Percentiles rank a stretch among this genome's conserved stretches.
Conservation (phyloP, 2,113 vertebrate genomes). For the Formicarius rufipectus region DNA sequence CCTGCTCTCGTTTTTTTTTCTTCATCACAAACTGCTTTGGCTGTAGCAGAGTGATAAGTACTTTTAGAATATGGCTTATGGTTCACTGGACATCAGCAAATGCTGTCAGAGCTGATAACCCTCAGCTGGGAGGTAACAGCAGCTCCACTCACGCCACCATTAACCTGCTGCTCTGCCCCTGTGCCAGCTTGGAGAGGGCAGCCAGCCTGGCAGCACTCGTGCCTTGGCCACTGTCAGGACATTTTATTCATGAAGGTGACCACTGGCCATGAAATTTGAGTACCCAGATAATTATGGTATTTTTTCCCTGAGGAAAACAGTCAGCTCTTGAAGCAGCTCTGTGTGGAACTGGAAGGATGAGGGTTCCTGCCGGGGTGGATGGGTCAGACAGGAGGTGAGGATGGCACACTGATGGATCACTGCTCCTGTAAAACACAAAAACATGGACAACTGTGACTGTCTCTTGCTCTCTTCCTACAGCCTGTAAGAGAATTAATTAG, state of each 20-base stretch:
- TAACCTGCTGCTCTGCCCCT: not conserved
- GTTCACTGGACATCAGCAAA: conserved; percentile 10
- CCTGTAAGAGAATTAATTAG: not conserved
- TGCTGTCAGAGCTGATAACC: conserved; percentile 17
- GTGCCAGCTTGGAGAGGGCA: not conserved
- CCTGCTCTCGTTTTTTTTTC: not conserved
- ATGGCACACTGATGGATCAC: not conserved
- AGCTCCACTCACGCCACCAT: not conserved
- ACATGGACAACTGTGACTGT: rapidly evolving
- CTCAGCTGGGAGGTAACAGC: not conserved
- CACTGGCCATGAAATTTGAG: not conserved
- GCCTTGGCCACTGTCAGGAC: not conserved
- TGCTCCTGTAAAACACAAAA: not conserved
- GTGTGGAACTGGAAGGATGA: not conserved
- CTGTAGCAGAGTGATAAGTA: not conserved
- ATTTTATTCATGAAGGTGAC: not conserved
- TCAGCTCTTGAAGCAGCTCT: not conserved
- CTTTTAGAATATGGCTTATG: not conserved
- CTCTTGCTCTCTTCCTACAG: not conserved
- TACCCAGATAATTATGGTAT: not conserved
- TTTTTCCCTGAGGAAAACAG: not conserved
- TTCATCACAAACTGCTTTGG: not conserved
- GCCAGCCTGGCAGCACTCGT: not conserved
- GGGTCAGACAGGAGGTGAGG: not conserved
- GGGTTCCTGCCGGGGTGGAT: not conserved